Base-by-base conservation (phyloP, 2,113 vertebrate species). In the Sapayoa aenigma region DNA sequence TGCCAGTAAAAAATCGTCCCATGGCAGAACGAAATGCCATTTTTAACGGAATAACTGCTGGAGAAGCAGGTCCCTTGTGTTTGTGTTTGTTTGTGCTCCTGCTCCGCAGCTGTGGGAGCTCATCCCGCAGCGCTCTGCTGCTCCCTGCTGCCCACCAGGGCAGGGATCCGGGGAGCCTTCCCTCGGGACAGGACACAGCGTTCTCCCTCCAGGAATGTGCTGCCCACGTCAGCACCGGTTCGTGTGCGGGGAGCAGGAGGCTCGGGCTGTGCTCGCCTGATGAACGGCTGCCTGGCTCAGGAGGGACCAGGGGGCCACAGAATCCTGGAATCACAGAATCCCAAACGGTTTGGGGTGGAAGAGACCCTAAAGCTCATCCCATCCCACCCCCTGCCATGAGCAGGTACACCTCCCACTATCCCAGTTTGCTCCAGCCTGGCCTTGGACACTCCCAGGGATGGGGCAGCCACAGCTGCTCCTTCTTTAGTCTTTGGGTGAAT, bases 141-240 rank as follows among this genome's bases (percentile, higher is more conserved):
- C 95, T 68, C 97, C 30, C 97, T 96, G 92, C 88, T 84, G 96
- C 6, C 47, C 21, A 12, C 30, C 42, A 3, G 58, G n/a, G 25
- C 55, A 12, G 7, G 19, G 30, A 37, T 11, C 7, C 10, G 2
- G 42, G 66, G 65, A 11, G 37, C 59, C 21, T 11, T 1, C 5
- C 30, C 47, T 2, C n/a, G 0, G 31, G 3, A 5, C 4, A 7
- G 23, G 2, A 17, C n/a, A 33, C 46, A 39, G 6, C 10, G 28
- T 18, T 21, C 18, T 9, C 14, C 0, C 12, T 7, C 47, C 67
- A 11, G 44, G 55, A 19, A 2, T 1, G 37, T 2, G 41, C 6
- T 25, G 46, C 31, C 22, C 66, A 4, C 18, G 7, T 0, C 53
- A 9, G 37, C 3, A 0, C 31, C 3, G 3, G 2, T 4, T 0